Base-by-base conservation (phyloP, 2,888 invertebrate species). In the Pheosia gnoma region DNA sequence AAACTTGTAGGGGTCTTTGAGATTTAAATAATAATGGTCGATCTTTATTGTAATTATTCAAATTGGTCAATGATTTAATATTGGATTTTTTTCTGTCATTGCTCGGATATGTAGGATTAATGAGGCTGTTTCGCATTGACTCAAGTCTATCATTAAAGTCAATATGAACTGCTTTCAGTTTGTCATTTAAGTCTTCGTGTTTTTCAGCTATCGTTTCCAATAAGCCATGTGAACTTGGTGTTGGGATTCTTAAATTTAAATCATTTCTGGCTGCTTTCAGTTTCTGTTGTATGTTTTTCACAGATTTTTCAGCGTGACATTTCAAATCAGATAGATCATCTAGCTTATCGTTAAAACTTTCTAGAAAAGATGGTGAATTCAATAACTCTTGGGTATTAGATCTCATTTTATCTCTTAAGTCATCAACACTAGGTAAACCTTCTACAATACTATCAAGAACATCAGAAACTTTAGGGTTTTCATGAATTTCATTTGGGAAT, bases 81-180 rank as follows among this genome's bases (percentile, higher is more conserved):
- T 51, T 63, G 11, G 55, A 10, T 51, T 59, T 57, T 37, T 25
- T 52, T 43, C 10, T 61, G 13, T 67, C 64, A 47, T 49, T 67
- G 25, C 61, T 65, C 53, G 60, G 59, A 36, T 61, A 63, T 62
- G 70, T 75, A 25, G 77, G 76, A 59, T 86, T 85, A 39, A 81
- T 65, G 58, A 88, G 67, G 70, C 77, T 79, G 53, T 84, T 84
- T 45, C 81, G 86, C 65, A 89, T 72, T 38, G 86, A 76, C 66
- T 83, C 78, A 57, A 90, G 68, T 41, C 87, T 83, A 62, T 90
- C 90, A 67, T 84, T 87, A 5, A 91, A 79, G 74, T 90, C 89
- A 37, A 78, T 73, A 58, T 87, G 88, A 52, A 91, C 72, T 36
- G 82, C 83, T 75, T 83, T 81, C 10, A 93, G 67, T 72, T 87